Evolutionary conservation across 1,140 invertebrate genomes (phyloP).

Genomic region (Microvelia longipes): DNA sequence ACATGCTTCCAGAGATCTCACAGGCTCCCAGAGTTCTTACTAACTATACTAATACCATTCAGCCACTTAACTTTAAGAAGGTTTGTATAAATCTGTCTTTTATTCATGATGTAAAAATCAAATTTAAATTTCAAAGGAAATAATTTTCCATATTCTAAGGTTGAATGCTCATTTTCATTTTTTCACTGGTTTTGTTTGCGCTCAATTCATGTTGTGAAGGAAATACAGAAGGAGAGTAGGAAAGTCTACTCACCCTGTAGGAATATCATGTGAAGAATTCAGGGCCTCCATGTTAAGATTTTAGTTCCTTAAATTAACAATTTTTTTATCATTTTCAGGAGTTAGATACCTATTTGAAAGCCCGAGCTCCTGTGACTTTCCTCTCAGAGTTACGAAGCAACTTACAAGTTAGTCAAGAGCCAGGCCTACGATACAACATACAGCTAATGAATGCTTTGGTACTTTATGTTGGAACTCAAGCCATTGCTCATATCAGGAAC

Average conservation of each 20-base stretch:
- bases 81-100: constrained; percentile 19
- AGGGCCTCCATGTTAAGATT: too few species aligned
- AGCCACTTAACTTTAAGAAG: constrained; percentile 76
- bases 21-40: constrained; percentile 68
- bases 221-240: too few species aligned
- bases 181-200: too few species aligned
- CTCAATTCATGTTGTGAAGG: too few species aligned
- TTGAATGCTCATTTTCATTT: too few species aligned
- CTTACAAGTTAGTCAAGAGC: constrained; percentile 67
- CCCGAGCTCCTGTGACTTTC: constrained; percentile 87
- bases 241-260: too few species aligned
- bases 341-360: constrained; percentile 90
- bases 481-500: constrained; percentile 71
- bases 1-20: constrained; percentile 57
- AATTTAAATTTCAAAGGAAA: background rate
- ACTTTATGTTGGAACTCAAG: constrained; percentile 91
- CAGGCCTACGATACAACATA: constrained; percentile 86
- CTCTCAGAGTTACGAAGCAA: constrained; percentile 78
- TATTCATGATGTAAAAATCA: background rate
- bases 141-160: too few species aligned
- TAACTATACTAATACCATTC: constrained; percentile 76
- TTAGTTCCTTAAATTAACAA: too few species aligned
- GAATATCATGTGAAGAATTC: too few species aligned
- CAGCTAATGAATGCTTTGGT: constrained; percentile 92
- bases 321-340: constrained; percentile 37